phyloP scores from a whole-genome alignment of 2,888 invertebrate species.

The Melipona bicolor region DNA sequence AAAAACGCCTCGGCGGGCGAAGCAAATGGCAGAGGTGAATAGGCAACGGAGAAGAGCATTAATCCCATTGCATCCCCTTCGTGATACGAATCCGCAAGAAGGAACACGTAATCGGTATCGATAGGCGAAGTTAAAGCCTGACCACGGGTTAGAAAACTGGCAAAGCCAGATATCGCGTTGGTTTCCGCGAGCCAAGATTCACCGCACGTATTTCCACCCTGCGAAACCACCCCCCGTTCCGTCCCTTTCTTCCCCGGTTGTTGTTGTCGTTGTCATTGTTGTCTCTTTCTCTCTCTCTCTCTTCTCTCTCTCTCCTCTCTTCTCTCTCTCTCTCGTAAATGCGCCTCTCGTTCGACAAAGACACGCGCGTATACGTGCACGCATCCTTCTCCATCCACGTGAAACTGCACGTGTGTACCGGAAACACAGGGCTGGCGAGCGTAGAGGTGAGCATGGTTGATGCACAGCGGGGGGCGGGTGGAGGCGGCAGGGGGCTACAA shows the following conservation, averaged over 20 bases:
- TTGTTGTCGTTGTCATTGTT: constrained; percentile 43
- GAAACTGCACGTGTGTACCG: constrained; percentile 20
- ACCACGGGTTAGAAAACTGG: constrained; percentile 69
- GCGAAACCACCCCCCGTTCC: not conserved
- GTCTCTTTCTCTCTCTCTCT: not conserved
- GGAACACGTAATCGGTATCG: constrained; percentile 69
- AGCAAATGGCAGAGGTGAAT: constrained; percentile 39
- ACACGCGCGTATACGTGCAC: not conserved
- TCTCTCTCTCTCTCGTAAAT: constrained; percentile 16
- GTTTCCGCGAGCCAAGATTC: constrained; percentile 59
- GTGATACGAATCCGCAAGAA: constrained; percentile 64
- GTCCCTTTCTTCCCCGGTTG: constrained; percentile 7
- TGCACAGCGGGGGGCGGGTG: not conserved
- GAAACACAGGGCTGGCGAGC: not conserved
- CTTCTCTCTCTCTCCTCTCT: not conserved
- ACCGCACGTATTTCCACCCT: constrained; percentile 67
- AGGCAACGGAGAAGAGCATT: constrained; percentile 50
- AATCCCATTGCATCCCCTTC: constrained; percentile 39
- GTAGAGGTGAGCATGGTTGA: not conserved
- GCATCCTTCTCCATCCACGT: constrained; percentile 11
- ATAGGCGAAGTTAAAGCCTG: constrained; percentile 57
- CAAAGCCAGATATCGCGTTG: constrained; percentile 52
- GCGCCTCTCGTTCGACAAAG: constrained; percentile 20
- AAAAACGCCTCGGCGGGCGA: constrained; percentile 10
- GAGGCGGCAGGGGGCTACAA: constrained; percentile 42